Evolutionary conservation across 2,797 vertebrate genomes (phyloP), one percentile per base, ranked within the genome.

Genomic region (Danio albolineatus): DNA sequence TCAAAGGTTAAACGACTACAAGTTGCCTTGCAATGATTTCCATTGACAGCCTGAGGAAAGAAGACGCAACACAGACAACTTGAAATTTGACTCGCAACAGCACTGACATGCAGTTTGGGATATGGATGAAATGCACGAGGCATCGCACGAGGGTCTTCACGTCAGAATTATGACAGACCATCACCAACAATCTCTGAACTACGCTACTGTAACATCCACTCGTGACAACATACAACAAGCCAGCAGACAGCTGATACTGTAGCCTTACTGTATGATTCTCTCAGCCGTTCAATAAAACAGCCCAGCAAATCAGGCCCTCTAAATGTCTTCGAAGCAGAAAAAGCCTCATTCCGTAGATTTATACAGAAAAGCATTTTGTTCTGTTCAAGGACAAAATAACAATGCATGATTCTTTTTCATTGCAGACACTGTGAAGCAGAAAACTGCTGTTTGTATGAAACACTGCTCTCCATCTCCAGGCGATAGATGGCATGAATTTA

Each of bases 311-410:
- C 19, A 1, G 49, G 51, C 49, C 36, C 54, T 39, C 43, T 36
- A 38, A 72, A 61, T 0, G 2, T 44, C 6, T 62, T 41, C 16
- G 6, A 6, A 6, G 77, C 38, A 71, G 56, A 44, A 44, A 44
- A 53, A 62, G 4, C 36, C 46, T 51, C 9, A 17, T 72, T 79
- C 73, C 56, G 57, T 72, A 62, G 48, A 72, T 61, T 73, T 73
- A 60, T 60, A 64, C 69, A 80, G 75, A 61, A 83, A 83, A 41
- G 46, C 19, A 44, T 80, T 48, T 80, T 81, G 71, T 80, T 72
- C 38, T 67, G 17, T 82, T 84, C 79, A 84, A 79, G 79, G 79
- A 70, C 71, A 79, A 69, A 71, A 73, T 79, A 81, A 84, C 73
- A 83, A 81, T 71, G 70, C 53, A 66, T 76, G 57, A 84, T 78